Evolutionary conservation across 2,113 vertebrate genomes (phyloP).

Genomic region (Microcebus lehilahytsara): DNA sequence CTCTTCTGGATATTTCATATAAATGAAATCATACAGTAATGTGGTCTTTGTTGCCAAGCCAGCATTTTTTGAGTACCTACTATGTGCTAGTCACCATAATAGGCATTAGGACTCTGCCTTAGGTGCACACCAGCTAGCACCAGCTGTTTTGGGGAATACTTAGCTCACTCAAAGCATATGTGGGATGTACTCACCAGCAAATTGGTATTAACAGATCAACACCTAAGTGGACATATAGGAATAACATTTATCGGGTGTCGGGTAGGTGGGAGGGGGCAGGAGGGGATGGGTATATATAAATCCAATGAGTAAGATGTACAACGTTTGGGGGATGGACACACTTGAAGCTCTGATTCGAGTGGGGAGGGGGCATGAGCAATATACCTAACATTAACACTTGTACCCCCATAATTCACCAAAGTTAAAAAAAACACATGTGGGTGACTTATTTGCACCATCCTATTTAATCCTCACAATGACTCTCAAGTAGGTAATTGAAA

Average conservation of each 20-base stretch:
- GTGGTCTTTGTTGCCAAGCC: background rate
- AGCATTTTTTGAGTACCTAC: background rate
- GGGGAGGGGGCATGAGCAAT: no score
- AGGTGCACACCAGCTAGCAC: background rate
- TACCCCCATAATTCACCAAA: no score
- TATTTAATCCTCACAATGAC: background rate
- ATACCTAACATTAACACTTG: no score
- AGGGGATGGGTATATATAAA: no score
- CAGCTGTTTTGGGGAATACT: background rate
- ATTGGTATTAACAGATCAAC: no score
- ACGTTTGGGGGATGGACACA: no score
- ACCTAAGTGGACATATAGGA: no score
- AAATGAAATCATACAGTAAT: background rate
- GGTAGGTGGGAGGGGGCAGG: no score
- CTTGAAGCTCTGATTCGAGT: no score
- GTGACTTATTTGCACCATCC: background rate
- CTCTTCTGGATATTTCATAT: constrained; percentile 8
- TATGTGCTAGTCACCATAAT: background rate
- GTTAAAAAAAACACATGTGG: background rate
- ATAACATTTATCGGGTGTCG: no score
- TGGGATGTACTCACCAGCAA: background rate
- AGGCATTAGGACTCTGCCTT: background rate
- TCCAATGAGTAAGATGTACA: no score
- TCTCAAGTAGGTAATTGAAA: constrained; percentile 1
- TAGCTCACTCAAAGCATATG: background rate